phyloP scores from a whole-genome alignment of 2,797 vertebrate species.

The Mycteria americana region DNA sequence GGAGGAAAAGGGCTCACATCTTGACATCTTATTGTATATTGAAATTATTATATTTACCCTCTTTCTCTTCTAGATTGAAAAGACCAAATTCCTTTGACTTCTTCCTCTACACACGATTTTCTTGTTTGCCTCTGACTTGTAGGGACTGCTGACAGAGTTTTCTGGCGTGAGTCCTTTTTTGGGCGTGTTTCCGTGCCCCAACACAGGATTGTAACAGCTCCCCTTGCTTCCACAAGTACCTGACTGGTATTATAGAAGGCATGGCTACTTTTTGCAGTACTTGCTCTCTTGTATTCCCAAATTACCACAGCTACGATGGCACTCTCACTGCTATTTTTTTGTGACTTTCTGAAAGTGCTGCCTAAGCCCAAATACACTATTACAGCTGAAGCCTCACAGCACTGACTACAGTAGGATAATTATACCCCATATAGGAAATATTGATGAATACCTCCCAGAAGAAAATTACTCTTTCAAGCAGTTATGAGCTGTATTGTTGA shows the following conservation, averaged over 20 bases:
- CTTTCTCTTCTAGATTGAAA: not conserved
- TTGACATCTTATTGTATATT: not conserved
- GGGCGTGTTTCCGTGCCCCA: not conserved
- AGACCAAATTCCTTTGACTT: not conserved
- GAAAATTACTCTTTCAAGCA: not conserved
- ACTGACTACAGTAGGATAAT: not conserved
- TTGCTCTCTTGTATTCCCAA: not conserved
- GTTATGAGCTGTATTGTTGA: not conserved
- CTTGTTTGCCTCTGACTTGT: not conserved
- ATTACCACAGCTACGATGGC: not conserved
- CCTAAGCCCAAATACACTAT: not conserved
- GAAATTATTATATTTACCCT: not conserved
- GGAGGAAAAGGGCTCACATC: not conserved
- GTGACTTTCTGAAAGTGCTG: not conserved
- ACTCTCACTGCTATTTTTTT: not conserved
- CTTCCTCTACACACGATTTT: not conserved
- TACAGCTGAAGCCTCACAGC: not conserved
- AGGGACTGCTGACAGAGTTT: not conserved
- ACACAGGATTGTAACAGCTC: not conserved
- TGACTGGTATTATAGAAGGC: not conserved
- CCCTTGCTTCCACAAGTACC: not conserved
- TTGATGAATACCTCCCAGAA: not conserved
- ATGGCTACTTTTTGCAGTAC: not conserved
- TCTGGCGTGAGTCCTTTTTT: not conserved
- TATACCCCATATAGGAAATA: not conserved